Evolutionary conservation across 2,797 vertebrate species (phyloP).

Genomic region (Gymnothorax javanicus): DNA sequence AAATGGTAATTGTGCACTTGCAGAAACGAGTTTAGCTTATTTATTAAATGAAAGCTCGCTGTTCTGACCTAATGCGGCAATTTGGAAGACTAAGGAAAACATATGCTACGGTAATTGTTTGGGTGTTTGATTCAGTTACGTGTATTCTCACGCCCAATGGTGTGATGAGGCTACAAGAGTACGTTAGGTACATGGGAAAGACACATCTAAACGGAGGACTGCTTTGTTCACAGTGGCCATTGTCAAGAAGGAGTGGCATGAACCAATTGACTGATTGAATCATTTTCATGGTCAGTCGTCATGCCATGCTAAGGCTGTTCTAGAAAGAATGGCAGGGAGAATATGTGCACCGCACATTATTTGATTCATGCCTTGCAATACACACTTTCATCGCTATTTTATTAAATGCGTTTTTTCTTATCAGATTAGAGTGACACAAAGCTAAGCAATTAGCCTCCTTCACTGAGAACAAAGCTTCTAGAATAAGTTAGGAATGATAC

Average conservation of each 20-base stretch:
- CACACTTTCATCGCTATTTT: background rate
- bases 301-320: constrained; percentile 11
- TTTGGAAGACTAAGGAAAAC: constrained; percentile 60
- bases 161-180: constrained; percentile 36
- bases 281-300: constrained; percentile 38
- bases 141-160: constrained; percentile 32
- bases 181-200: constrained; percentile 33
- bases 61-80: constrained; percentile 86
- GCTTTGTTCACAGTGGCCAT: constrained; percentile 45
- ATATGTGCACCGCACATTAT: background rate
- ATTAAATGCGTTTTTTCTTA: background rate
- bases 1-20: constrained; percentile 83
- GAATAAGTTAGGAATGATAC: background rate
- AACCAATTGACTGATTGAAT: constrained; percentile 30
- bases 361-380: background rate
- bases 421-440: background rate
- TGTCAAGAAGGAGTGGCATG: constrained; percentile 41
- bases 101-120: constrained; percentile 65
- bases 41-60: constrained; percentile 87
- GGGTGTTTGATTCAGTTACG: constrained; percentile 48
- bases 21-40: constrained; percentile 82
- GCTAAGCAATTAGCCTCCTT: background rate
- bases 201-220: constrained; percentile 26
- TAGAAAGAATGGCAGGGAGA: background rate
- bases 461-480: background rate